Evolutionary conservation across 2,113 vertebrate genomes (phyloP).

Genomic region (Triplophysa siluroides): DNA sequence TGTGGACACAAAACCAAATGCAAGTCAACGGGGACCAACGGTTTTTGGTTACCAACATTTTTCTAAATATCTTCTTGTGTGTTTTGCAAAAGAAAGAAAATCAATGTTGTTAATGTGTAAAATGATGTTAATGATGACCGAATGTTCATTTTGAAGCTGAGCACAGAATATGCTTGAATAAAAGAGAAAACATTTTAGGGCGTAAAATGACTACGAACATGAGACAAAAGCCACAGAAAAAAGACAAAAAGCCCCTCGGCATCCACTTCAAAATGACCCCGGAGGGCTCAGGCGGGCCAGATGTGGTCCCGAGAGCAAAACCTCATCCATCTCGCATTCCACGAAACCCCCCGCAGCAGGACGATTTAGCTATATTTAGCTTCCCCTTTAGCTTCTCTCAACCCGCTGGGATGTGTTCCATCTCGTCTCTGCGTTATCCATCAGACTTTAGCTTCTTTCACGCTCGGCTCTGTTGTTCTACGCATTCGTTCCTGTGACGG

Average conservation of each 20-base stretch:
- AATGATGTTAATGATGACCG: too few relatives aligned
- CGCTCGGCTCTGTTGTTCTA: neutral
- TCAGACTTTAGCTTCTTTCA: constrained; percentile 13
- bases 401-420: constrained; percentile 21
- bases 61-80: too few relatives aligned
- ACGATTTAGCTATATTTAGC: constrained; percentile 52
- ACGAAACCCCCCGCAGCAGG: constrained; percentile 38
- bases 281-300: constrained; percentile 38
- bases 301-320: constrained; percentile 49
- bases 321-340: constrained; percentile 43
- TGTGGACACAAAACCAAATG: too few relatives aligned
- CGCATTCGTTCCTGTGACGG: too few relatives aligned
- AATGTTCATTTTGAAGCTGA: too few relatives aligned
- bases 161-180: neutral
- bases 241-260: constrained; percentile 16
- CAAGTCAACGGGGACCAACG: too few relatives aligned
- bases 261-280: constrained; percentile 45
- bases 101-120: too few relatives aligned
- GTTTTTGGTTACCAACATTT: too few relatives aligned
- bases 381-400: constrained; percentile 19
- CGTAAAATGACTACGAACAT: neutral
- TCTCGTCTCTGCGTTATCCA: constrained; percentile 23
- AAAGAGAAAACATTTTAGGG: neutral
- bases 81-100: too few relatives aligned
- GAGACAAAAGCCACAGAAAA: constrained; percentile 15